Evolutionary conservation across 2,888 invertebrate species (phyloP).

Genomic region (Himalopsyche kuldschensis): DNA sequence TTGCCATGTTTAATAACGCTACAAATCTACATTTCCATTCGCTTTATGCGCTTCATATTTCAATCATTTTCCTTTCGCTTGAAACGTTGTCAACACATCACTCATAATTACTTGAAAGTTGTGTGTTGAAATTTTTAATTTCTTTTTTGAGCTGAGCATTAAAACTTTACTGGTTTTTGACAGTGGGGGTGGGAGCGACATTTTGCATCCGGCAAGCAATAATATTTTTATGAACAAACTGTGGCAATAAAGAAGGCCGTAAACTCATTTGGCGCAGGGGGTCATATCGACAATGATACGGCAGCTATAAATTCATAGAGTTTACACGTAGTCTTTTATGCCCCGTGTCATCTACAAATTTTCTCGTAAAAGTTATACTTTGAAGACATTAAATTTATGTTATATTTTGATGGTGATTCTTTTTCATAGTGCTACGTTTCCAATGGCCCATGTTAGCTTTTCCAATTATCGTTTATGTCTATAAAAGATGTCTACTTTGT

Average conservation of each 20-base stretch:
- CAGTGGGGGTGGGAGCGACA: neutral
- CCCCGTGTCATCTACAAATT: neutral
- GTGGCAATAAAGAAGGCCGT: neutral
- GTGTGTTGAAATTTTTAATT: neutral
- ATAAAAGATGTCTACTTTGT: neutral
- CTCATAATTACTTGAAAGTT: neutral
- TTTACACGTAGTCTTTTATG: neutral
- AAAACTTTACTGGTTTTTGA: neutral
- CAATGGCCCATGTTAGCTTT: neutral
- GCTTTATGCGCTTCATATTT: neutral
- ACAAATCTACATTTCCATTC: neutral
- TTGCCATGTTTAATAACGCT: neutral
- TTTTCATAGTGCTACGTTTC: neutral
- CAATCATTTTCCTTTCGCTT: neutral
- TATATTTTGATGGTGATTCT: neutral
- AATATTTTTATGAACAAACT: neutral
- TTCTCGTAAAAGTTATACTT: neutral
- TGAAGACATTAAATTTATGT: neutral
- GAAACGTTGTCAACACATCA: neutral
- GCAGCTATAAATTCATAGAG: neutral
- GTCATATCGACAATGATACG: neutral
- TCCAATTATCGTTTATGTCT: neutral
- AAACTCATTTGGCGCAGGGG: neutral
- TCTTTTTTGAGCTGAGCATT: neutral
- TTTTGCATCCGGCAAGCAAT: neutral